Percentiles rank a stretch among this genome's conserved stretches.
Conservation (phyloP, 2,888 invertebrate species). For the Drosophila phalerata region DNA sequence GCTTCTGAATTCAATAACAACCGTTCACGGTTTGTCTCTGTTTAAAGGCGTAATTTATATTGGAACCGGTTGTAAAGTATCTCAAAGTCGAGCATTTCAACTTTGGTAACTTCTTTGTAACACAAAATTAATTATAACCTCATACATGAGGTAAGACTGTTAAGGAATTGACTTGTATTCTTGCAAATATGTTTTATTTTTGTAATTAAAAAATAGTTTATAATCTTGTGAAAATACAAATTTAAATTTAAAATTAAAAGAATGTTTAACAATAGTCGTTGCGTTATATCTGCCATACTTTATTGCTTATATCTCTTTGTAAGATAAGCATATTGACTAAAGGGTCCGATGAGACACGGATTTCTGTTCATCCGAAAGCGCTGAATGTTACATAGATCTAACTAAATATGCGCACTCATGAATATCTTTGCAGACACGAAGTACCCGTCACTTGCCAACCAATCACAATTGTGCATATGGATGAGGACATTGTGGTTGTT, state of each 20-base stretch:
- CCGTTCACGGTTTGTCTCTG: constrained; percentile 2
- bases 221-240: no score
- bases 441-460: constrained; percentile 98
- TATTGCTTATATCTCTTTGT: constrained; percentile 1
- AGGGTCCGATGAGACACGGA: constrained; percentile 15
- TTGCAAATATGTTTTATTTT: no score
- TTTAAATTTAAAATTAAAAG: no score
- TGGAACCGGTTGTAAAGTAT: constrained; percentile 22
- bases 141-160: no score
- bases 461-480: constrained; percentile 98
- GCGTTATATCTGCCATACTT: background rate
- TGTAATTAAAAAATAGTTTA: background rate
- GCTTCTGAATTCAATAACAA: constrained; percentile 24
- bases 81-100: constrained; percentile 12
- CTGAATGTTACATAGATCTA: constrained; percentile 56
- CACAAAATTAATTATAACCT: background rate
- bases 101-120: constrained; percentile 7
- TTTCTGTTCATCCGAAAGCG: constrained; percentile 40
- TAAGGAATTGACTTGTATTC: no score
- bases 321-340: constrained; percentile 8
- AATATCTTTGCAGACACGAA: constrained; percentile 94
- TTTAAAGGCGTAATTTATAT: constrained; percentile 9
- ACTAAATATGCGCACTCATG: constrained; percentile 48
- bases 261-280: background rate
- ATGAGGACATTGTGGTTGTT: constrained; percentile 99